Percentiles rank a stretch among this genome's conserved stretches.
Evolutionary conservation across 2,797 vertebrate genomes (phyloP).

Genomic region (Amniataba percoides): DNA sequence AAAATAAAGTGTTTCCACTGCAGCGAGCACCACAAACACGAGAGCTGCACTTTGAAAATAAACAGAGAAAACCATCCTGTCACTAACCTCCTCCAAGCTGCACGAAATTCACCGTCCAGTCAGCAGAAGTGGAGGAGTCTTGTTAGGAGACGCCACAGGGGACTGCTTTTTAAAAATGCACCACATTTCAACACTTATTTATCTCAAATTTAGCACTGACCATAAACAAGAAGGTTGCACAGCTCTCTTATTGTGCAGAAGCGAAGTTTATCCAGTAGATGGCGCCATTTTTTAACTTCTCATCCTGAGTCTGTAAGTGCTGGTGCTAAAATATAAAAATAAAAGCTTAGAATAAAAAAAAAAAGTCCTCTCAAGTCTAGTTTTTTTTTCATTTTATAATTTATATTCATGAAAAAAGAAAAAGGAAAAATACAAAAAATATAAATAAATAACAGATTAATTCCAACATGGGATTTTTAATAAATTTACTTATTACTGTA

Average conservation of each 20-base stretch:
- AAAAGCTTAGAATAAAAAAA: background rate
- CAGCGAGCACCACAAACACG: background rate
- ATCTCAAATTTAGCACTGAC: background rate
- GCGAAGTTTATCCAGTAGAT: slow-evolving; percentile 40
- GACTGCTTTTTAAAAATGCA: background rate
- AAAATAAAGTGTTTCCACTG: slow-evolving; percentile 37
- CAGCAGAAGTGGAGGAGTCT: background rate
- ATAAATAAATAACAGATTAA: background rate
- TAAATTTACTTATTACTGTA: no score
- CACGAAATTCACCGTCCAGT: background rate
- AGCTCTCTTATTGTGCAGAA: background rate
- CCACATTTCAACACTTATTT: background rate
- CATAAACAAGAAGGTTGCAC: background rate
- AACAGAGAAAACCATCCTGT: background rate
- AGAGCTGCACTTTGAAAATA: background rate
- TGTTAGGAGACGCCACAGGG: background rate
- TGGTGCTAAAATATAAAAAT: background rate
- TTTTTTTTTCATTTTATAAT: background rate
- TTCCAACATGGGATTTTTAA: background rate
- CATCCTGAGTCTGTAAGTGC: background rate
- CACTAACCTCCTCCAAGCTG: background rate
- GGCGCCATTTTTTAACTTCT: slow-evolving; percentile 19
- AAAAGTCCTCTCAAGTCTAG: background rate
- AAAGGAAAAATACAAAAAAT: background rate
- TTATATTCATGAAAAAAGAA: background rate